These are phyloP conservation scores for Apodemia duryi DNA, from an alignment of 2,888 invertebrate species.

Conservation along the genomic window DNA sequence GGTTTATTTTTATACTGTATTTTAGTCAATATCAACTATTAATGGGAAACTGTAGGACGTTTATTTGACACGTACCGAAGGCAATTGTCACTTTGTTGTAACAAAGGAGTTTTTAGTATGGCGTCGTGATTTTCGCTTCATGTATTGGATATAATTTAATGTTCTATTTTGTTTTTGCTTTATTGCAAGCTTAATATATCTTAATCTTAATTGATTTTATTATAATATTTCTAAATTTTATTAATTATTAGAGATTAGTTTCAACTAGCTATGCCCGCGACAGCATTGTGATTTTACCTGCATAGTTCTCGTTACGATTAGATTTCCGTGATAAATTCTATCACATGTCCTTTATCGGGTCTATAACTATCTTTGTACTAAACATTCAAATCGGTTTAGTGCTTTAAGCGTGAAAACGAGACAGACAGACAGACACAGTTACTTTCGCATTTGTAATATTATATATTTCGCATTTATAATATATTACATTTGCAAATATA, in stretches of 20 bases:
- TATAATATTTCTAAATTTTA: not conserved
- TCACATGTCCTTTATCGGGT: too few relatives aligned
- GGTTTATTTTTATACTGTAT: slow-evolving; percentile 17
- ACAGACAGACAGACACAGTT: too few relatives aligned
- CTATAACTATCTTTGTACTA: too few relatives aligned
- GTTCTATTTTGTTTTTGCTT: slow-evolving; percentile 19
- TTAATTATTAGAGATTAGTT: not conserved
- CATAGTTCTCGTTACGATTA: too few relatives aligned
- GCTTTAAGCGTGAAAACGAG: too few relatives aligned
- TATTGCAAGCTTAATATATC: not conserved
- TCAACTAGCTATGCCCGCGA: too few relatives aligned
- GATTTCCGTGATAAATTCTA: too few relatives aligned
- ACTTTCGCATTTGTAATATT: too few relatives aligned
- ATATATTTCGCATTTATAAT: too few relatives aligned
- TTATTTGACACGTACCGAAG: slow-evolving; percentile 66
- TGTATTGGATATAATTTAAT: slow-evolving; percentile 52
- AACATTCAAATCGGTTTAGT: too few relatives aligned
- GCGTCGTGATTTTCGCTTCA: slow-evolving; percentile 53
- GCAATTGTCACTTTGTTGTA: slow-evolving; percentile 52
- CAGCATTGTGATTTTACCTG: too few relatives aligned
- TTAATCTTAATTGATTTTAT: not conserved
- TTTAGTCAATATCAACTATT: slow-evolving; percentile 28
- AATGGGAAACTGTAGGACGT: slow-evolving; percentile 54
- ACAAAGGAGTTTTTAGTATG: slow-evolving; percentile 43
- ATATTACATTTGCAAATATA: too few relatives aligned